A percentile compares a stretch with the other conserved stretches of the same genome.
These are phyloP conservation scores for Oceanites oceanicus DNA, from an alignment of 2,113 vertebrate genomes.

Conservation along the genomic window DNA sequence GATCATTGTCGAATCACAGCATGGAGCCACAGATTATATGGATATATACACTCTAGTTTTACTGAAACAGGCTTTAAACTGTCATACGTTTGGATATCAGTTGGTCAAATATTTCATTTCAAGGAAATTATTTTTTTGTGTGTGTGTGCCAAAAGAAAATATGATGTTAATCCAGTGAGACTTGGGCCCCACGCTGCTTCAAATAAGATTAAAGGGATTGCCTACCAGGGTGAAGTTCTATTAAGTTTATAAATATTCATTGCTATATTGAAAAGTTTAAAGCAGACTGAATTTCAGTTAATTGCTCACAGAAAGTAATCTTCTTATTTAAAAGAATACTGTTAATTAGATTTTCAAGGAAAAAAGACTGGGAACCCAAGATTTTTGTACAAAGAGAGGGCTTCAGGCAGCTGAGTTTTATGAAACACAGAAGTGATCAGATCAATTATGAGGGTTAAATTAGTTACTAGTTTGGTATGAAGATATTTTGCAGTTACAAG, in stretches of 20 bases:
- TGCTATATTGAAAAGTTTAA: conserved; percentile 61
- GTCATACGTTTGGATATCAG: conserved; percentile 18
- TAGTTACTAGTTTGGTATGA: not conserved
- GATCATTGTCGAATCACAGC: conserved; percentile 24
- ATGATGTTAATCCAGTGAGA: conserved; percentile 56
- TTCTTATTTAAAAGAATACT: conserved; percentile 61
- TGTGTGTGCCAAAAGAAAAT: not conserved
- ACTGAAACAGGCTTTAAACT: conserved; percentile 13
- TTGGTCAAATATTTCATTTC: conserved; percentile 58
- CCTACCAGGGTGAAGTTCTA: conserved; percentile 46
- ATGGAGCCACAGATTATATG: not conserved
- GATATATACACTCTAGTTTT: not conserved
- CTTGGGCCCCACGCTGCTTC: conserved; percentile 38
- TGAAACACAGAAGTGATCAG: not conserved
- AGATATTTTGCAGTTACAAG: not conserved
- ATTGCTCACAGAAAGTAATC: conserved; percentile 59
- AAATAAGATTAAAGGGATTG: conserved; percentile 70
- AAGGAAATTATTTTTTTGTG: conserved; percentile 15
- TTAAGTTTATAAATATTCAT: conserved; percentile 68
- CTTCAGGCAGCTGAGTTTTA: not conserved
- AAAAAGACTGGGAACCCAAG: not conserved
- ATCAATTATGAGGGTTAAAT: conserved; percentile 25
- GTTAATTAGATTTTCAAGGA: conserved; percentile 61
- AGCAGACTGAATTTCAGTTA: conserved; percentile 59
- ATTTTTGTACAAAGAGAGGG: conserved; percentile 10